These are phyloP conservation scores for Andrena praecox DNA, from an alignment of 2,888 invertebrate genomes.

Conservation along the genomic window DNA sequence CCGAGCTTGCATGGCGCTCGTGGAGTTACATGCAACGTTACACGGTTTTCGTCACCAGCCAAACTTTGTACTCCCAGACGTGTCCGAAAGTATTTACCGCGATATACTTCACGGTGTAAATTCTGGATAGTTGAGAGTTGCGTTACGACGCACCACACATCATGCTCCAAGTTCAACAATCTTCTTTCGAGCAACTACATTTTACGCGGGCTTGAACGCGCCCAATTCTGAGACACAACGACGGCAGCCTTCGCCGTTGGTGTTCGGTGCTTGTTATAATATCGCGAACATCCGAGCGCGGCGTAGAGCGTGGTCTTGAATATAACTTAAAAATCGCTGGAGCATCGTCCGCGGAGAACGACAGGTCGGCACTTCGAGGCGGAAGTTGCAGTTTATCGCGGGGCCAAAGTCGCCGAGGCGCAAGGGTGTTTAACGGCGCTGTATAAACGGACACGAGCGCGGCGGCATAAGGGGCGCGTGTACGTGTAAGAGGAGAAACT, in stretches of 20 bases:
- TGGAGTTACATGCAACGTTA: background rate
- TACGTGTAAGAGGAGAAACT: slow-evolving; percentile 43
- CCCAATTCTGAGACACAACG: too few species aligned
- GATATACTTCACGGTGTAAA: background rate
- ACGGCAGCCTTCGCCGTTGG: background rate
- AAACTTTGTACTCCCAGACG: background rate
- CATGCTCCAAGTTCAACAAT: background rate
- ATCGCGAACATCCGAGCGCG: background rate
- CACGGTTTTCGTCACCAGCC: background rate
- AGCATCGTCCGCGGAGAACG: background rate
- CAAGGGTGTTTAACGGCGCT: slow-evolving; percentile 25
- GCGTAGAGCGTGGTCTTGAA: background rate
- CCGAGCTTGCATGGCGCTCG: background rate
- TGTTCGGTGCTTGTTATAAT: background rate
- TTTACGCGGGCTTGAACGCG: background rate
- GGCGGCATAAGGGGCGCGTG: slow-evolving; percentile 16
- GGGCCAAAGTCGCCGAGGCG: slow-evolving; percentile 41
- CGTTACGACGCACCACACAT: background rate
- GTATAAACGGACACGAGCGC: slow-evolving; percentile 9
- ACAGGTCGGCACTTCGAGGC: background rate
- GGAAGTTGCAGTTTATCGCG: slow-evolving; percentile 36
- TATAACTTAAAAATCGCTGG: background rate
- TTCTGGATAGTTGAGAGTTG: background rate
- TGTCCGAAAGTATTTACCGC: background rate
- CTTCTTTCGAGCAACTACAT: background rate